Evolutionary conservation across 2,113 vertebrate species (phyloP).

Genomic region (Brachypteracias leptosomus): DNA sequence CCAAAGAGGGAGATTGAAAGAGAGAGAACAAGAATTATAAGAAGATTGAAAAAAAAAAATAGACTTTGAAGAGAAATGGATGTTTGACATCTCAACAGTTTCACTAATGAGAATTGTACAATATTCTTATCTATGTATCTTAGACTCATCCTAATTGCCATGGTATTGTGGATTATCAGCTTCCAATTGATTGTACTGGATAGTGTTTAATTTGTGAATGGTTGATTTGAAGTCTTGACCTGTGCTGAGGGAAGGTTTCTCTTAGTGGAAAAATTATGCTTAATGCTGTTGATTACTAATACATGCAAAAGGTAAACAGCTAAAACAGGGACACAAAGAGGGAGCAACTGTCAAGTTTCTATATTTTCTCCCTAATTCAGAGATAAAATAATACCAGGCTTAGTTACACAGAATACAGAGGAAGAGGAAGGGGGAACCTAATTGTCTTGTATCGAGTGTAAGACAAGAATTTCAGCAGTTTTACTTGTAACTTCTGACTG

Average conservation of each 20-base stretch:
- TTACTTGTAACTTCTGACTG: not conserved
- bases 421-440: not conserved
- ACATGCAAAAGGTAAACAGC: not conserved
- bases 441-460: not conserved
- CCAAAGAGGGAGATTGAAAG: not conserved
- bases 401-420: not conserved
- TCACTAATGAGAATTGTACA: not conserved
- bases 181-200: not conserved
- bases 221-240: not conserved
- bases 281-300: not conserved
- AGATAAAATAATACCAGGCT: not conserved
- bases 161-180: not conserved
- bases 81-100: not conserved
- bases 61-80: not conserved
- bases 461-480: not conserved
- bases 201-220: not conserved
- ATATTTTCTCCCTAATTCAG: not conserved
- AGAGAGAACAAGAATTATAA: not conserved
- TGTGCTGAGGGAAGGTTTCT: not conserved
- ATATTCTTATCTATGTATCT: not conserved
- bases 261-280: not conserved
- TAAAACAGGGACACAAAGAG: not conserved
- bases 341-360: not conserved
- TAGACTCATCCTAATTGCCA: not conserved
- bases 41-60: not conserved